Conservation (phyloP, 2,888 invertebrate genomes). For the Diplolepis rosae region DNA sequence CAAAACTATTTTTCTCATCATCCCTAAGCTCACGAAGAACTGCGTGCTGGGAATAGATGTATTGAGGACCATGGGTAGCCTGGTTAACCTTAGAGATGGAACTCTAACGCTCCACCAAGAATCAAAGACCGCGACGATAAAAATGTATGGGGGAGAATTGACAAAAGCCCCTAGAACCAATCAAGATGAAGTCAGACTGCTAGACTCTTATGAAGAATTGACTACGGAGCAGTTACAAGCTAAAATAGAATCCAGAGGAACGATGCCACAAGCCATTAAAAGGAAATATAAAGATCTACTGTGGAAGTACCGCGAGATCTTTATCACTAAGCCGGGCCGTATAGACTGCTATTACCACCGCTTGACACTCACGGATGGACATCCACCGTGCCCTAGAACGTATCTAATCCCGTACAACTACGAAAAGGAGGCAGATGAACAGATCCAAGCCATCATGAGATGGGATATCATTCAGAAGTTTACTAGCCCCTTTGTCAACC, state of each 20-base stretch:
- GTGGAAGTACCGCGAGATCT: not conserved
- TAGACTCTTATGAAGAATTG: too few species aligned
- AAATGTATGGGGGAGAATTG: not conserved
- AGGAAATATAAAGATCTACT: not conserved
- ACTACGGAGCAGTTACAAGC: not conserved
- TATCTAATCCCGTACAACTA: not conserved
- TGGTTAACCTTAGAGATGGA: not conserved
- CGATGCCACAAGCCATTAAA: not conserved
- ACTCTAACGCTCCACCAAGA: not conserved
- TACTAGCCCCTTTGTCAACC: not conserved
- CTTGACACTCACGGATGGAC: not conserved
- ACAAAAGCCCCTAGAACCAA: too few species aligned
- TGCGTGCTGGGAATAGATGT: not conserved
- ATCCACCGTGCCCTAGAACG: not conserved
- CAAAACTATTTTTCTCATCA: not conserved
- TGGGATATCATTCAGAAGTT: not conserved
- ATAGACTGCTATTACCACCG: not conserved
- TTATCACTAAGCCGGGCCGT: not conserved
- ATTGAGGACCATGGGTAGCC: not conserved
- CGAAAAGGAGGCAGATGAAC: not conserved
- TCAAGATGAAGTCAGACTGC: too few species aligned
- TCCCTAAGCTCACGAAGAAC: not conserved
- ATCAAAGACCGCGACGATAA: not conserved
- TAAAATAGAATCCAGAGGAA: not conserved
- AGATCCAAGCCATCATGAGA: not conserved